Evolutionary conservation across 2,113 vertebrate genomes (phyloP).

Genomic region (Pantherophis guttatus): DNA sequence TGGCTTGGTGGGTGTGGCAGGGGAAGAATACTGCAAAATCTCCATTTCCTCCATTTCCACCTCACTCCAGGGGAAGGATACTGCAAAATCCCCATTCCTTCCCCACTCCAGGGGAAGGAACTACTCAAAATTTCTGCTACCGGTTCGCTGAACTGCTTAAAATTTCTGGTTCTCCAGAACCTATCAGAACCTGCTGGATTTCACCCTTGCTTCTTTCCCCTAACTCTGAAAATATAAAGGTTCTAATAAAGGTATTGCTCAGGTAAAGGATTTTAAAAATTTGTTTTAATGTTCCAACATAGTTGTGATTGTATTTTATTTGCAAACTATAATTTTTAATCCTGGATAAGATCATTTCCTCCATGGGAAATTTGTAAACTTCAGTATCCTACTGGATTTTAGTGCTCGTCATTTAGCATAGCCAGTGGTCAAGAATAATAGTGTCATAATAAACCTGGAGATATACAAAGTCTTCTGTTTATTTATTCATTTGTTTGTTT

Average conservation of each 20-base stretch:
- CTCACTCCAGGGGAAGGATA: too few species aligned
- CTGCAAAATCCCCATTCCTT: too few species aligned
- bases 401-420: not conserved
- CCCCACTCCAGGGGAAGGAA: too few species aligned
- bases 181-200: too few species aligned
- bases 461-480: not conserved
- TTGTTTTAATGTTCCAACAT: not conserved
- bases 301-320: not conserved
- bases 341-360: not conserved
- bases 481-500: not conserved
- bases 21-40: too few species aligned
- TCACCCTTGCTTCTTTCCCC: not conserved
- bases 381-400: not conserved
- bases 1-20: too few species aligned
- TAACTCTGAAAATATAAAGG: not conserved
- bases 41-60: too few species aligned
- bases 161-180: too few species aligned
- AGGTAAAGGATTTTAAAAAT: not conserved
- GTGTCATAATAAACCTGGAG: not conserved
- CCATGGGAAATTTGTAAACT: not conserved
- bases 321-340: not conserved
- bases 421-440: not conserved
- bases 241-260: not conserved
- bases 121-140: too few species aligned
- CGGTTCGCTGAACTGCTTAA: too few species aligned